Evolutionary conservation across 2,888 invertebrate species (phyloP).

Genomic region (Tipula vernalis): DNA sequence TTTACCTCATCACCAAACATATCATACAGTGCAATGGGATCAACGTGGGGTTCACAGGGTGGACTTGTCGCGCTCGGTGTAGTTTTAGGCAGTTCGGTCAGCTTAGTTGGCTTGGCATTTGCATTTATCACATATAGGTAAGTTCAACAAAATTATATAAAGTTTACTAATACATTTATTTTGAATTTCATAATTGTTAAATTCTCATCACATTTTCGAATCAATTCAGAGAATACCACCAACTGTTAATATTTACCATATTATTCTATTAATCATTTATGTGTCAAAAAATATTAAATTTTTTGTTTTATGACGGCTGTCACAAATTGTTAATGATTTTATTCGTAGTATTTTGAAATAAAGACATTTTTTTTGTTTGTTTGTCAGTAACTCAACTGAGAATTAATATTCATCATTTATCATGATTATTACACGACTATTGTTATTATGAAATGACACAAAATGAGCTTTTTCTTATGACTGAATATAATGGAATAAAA

Average conservation of each 20-base stretch:
- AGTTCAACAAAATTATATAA: constrained; percentile 19
- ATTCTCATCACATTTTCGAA: not conserved
- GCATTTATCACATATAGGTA: constrained; percentile 60
- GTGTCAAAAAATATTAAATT: not conserved
- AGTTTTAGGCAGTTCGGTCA: constrained; percentile 51
- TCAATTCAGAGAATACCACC: not conserved
- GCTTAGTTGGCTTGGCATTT: constrained; percentile 52
- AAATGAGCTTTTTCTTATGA: not conserved
- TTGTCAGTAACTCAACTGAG: not conserved
- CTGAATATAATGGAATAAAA: not conserved
- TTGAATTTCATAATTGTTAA: not conserved
- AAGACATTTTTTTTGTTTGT: not conserved
- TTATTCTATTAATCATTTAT: not conserved
- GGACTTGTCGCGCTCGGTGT: constrained; percentile 50
- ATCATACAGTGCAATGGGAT: constrained; percentile 19
- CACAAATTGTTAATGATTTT: not conserved
- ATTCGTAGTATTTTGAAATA: not conserved
- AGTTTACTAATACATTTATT: too few species aligned
- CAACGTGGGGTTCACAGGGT: constrained; percentile 37
- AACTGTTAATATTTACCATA: not conserved
- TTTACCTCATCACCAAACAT: constrained; percentile 20
- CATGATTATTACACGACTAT: not conserved
- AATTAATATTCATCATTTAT: constrained; percentile 4
- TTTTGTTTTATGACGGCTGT: not conserved
- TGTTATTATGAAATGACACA: not conserved